Evolutionary conservation across 2,113 vertebrate species (phyloP), one percentile per base, ranked within the genome.

Genomic region (Brachyistius frenatus): DNA sequence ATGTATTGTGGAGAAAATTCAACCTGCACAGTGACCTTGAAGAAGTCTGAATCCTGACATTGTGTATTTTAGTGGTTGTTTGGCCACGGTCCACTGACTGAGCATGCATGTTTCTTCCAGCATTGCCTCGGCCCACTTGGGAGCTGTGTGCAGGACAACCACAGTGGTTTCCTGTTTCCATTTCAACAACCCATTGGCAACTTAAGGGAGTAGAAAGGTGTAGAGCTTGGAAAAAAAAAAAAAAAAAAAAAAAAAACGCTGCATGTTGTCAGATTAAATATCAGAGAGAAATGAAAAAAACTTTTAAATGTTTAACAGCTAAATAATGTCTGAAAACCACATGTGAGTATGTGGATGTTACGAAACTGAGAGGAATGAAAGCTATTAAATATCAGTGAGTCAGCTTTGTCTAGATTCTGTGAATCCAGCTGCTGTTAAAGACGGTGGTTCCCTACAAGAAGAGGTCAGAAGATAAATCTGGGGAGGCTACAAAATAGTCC

Each of bases 11-110:
- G 66, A 23, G 23, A 16, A 56, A 46, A 57, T 62, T 60, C 36
- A 60, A 56, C 54, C 32, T 39, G 53, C 30, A 8, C 54, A 16
- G 16, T 66, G 60, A 85, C 60, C 73, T 82, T 77, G 44, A 41
- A 47, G 16, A 46, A 5, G 57, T 72, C 58, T 13, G 23, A n/a
- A 41, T 50, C 16, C 23, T 68, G 32, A 46, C 41, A 33, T 0
- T 33, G 14, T 68, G 39, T 33, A 11, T 62, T 44, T 55, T 14
- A 31, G 55, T 44, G 37, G n/a, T 15, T 86, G 53, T 75, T 67
- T 41, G 23, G 61, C 30, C 15, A 39, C 4, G 32, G 54, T 67
- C 32, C 16, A 13, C 39, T 68, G 46, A 67, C 54, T 47, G 33
- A 78, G 55, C 33, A 14, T 54, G 16, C 16, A 16, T 66, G 60